Conservation (phyloP, 2,113 vertebrate genomes). For the Hipposideros armiger region DNA sequence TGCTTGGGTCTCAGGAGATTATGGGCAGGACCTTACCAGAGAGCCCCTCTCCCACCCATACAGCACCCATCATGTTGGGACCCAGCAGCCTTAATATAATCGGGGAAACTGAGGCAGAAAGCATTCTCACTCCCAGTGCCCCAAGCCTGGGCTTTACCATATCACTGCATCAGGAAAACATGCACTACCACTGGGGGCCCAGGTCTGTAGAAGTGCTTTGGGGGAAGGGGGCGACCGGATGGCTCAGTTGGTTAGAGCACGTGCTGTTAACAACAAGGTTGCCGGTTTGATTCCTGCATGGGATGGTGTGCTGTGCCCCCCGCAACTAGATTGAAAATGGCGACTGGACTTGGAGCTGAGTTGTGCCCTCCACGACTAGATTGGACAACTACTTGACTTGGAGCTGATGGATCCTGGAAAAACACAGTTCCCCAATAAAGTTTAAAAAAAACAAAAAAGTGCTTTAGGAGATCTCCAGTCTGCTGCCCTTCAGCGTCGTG, state of each 20-base stretch:
- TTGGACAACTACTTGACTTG: no score
- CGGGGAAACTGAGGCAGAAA: neutral
- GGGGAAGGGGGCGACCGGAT: neutral
- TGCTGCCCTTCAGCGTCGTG: neutral
- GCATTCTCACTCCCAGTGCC: neutral
- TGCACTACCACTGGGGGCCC: no score
- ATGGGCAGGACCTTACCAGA: neutral
- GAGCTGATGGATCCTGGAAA: no score
- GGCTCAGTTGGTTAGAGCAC: no score
- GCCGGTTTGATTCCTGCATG: no score
- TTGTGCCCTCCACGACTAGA: no score
- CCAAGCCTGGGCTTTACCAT: neutral
- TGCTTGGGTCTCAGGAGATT: neutral
- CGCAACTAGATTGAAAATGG: no score
- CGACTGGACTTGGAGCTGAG: no score
- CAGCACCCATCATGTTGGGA: neutral
- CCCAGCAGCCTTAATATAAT: neutral
- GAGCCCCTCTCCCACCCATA: neutral
- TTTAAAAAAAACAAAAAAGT: neutral
- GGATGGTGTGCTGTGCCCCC: no score
- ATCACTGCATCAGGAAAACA: neutral
- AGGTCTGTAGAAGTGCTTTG: neutral
- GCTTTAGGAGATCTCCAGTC: neutral
- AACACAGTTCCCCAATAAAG: no score
- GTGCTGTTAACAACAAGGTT: no score